Conservation (phyloP, 2,888 invertebrate genomes). For the Netelia melanura region DNA sequence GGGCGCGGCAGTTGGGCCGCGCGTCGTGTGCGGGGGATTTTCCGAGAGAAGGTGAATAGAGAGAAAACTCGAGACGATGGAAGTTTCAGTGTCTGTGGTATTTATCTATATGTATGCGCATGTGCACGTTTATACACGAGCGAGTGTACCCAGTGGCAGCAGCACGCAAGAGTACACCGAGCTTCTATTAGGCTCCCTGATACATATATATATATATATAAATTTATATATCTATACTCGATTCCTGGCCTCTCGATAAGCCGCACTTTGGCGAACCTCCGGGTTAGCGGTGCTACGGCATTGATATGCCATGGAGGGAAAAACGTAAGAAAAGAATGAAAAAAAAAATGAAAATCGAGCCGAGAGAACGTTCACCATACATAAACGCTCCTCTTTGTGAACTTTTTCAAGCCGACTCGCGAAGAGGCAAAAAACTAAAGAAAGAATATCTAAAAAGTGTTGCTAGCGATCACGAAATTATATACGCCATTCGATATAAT, state of each 20-base stretch:
- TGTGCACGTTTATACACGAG: constrained; percentile 8
- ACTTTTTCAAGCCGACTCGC: neutral
- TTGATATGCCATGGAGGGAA: constrained; percentile 38
- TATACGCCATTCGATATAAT: constrained; percentile 36
- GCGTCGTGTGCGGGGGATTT: constrained; percentile 57
- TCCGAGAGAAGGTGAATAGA: constrained; percentile 62
- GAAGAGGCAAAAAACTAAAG: too few species aligned
- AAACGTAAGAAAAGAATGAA: constrained; percentile 33
- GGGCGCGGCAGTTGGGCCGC: constrained; percentile 70
- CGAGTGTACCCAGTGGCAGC: constrained; percentile 11
- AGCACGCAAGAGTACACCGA: constrained; percentile 32
- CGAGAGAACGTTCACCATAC: neutral
- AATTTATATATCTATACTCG: constrained; percentile 74
- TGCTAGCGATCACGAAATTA: constrained; percentile 25
- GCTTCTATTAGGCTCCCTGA: constrained; percentile 64
- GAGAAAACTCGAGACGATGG: constrained; percentile 51
- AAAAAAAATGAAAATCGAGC: constrained; percentile 10
- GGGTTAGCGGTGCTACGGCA: constrained; percentile 6
- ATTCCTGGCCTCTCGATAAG: constrained; percentile 80
- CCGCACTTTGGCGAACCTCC: constrained; percentile 78
- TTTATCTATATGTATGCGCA: too few species aligned
- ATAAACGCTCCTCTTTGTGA: neutral
- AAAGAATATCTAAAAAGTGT: constrained; percentile 11
- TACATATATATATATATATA: constrained; percentile 12
- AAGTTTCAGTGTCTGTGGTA: constrained; percentile 19